These are phyloP conservation scores for Acanthosepion esculentum DNA, from an alignment of 2,888 invertebrate species.

Conservation along the genomic window DNA sequence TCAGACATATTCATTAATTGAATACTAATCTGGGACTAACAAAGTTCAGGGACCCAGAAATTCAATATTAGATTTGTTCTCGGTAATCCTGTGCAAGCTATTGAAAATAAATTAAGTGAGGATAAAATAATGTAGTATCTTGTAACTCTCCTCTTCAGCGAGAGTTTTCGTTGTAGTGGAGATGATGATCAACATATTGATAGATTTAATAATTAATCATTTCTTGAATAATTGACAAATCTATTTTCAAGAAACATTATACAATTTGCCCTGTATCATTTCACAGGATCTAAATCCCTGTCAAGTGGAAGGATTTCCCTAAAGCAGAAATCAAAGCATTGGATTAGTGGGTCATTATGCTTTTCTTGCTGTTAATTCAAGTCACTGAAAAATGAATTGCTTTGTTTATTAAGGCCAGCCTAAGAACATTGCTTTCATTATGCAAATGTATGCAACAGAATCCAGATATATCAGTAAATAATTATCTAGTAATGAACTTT, in stretches of 20 bases:
- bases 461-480: not conserved
- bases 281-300: not conserved
- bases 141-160: not conserved
- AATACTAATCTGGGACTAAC: not conserved
- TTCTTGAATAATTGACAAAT: not conserved
- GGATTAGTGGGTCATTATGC: not conserved
- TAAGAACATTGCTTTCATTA: not conserved
- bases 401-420: not conserved
- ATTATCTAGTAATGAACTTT: not conserved
- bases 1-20: not conserved
- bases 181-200: conserved; percentile 7
- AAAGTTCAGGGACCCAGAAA: conserved; percentile 21
- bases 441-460: not conserved
- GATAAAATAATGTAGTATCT: not conserved
- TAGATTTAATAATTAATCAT: conserved; percentile 33
- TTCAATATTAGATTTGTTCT: conserved; percentile 21
- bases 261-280: not conserved
- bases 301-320: not conserved
- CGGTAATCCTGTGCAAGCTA: not conserved
- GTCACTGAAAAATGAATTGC: not conserved
- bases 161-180: not conserved
- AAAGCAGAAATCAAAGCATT: conserved; percentile 13
- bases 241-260: conserved; percentile 13
- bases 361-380: not conserved
- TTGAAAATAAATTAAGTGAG: not conserved